Evolutionary conservation across 2,888 invertebrate species (phyloP), one percentile per base, ranked within the genome.

Genomic region (Sycophila texana): DNA sequence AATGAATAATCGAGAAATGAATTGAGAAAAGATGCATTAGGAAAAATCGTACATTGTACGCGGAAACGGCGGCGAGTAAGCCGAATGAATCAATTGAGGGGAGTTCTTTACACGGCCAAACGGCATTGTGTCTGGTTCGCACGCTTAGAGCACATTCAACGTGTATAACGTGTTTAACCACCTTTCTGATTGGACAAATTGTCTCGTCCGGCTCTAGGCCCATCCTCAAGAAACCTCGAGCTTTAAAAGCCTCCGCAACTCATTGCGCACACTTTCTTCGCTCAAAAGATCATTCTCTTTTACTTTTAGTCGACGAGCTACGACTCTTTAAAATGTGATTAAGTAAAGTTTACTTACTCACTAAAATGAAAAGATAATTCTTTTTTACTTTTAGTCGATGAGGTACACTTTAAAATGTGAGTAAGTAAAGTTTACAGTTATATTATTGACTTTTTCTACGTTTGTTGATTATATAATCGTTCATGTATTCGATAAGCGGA

Each of bases 151-250:
- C 67, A 18, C 60, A 5, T 5, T 55, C 39, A 2, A 55, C 58
- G 22, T 30, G 10, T 26, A 82, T 82, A 82, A 84, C 83, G 83
- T 85, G 86, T 87, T 87, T 86, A 85, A 86, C 83, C 88, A 89
- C 86, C 88, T 90, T 89, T 90, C 86, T 89, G 87, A 90, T 90
- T 90, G 90, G 86, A 83, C 88, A 89, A 90, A 90, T 90, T 90
- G 89, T 88, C 87, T 86, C 90, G 89, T 90, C 89, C 88, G 88
- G 88, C 84, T 86, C 84, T 80, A 82, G 81, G 78, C 83, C 83
- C 83, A 65, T 74, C 81, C 80, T 60, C 20, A 76, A 80, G 76
- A 76, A 70, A 53, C 20, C 57, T 49, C 10, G 39, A 2, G 4
- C 70, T 53, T 39, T 14, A 53, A 71, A 74, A 58, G 70, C 51